Conservation (phyloP, 2,797 vertebrate species). For the Gouania willdenowi region DNA sequence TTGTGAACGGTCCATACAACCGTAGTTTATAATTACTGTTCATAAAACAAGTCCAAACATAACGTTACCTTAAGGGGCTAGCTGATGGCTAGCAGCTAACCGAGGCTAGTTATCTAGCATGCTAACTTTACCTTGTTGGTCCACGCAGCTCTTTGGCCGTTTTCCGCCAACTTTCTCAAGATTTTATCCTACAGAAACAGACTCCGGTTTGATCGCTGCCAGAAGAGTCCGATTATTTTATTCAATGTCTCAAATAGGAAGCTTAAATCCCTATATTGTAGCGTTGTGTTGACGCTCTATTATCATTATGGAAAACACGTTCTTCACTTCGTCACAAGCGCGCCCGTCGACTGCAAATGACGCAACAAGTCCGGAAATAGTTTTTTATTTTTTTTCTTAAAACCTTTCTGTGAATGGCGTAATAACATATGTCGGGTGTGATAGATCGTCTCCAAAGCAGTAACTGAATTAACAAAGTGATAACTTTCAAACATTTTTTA, state of each 20-base stretch:
- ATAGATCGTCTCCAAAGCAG: background rate
- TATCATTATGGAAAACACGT: slow-evolving; percentile 82
- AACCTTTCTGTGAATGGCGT: no score
- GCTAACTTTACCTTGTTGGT: slow-evolving; percentile 71
- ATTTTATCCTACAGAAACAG: slow-evolving; percentile 1
- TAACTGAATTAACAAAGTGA: background rate
- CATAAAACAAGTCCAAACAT: background rate
- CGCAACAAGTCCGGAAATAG: slow-evolving; percentile 35
- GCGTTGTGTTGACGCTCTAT: slow-evolving; percentile 72
- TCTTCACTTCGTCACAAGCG: slow-evolving; percentile 55
- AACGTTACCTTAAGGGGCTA: slow-evolving; percentile 1
- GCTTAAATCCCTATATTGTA: slow-evolving; percentile 34
- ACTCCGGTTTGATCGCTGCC: background rate
- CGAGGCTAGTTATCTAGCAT: slow-evolving; percentile 42
- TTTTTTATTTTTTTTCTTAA: no score
- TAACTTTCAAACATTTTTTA: no score
- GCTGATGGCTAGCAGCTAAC: slow-evolving; percentile 32
- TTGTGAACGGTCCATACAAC: background rate
- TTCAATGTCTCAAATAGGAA: slow-evolving; percentile 6
- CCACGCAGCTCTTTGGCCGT: slow-evolving; percentile 40
- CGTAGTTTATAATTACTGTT: background rate
- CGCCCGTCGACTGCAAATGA: slow-evolving; percentile 67
- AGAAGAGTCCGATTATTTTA: background rate
- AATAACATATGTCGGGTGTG: background rate
- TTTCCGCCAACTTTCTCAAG: slow-evolving; percentile 6